These are phyloP conservation scores for Muscicapa comitata DNA, from an alignment of 2,797 vertebrate species.

Conservation along the genomic window DNA sequence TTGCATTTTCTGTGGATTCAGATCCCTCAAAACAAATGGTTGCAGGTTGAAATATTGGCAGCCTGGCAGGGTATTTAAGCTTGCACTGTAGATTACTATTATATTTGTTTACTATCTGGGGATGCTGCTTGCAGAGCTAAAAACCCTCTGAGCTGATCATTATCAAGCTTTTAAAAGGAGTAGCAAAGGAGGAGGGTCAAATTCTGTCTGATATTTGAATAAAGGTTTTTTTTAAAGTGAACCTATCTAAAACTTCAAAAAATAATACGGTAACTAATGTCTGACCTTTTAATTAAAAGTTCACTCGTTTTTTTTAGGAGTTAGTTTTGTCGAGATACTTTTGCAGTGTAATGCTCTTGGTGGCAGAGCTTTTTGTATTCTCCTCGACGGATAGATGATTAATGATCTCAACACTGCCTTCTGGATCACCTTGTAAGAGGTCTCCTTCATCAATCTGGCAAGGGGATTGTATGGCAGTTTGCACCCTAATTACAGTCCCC, in stretches of 20 bases:
- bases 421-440: constrained; percentile 62
- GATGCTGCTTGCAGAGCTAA: constrained; percentile 9
- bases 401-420: constrained; percentile 47
- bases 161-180: not conserved
- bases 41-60: constrained; percentile 13
- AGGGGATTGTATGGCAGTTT: constrained; percentile 52
- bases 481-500: constrained; percentile 65
- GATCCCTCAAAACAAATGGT: not conserved
- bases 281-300: constrained; percentile 23
- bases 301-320: not conserved
- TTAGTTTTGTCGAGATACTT: constrained; percentile 14
- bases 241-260: not conserved
- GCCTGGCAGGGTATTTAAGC: not conserved
- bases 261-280: not conserved
- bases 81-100: constrained; percentile 1
- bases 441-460: constrained; percentile 61
- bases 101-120: constrained; percentile 20
- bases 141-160: not conserved
- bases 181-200: not conserved
- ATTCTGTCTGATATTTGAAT: not conserved
- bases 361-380: constrained; percentile 34
- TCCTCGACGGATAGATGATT: constrained; percentile 42
- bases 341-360: not conserved
- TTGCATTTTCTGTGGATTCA: not conserved
- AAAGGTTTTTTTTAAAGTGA: not conserved